phyloP scores from a whole-genome alignment of 2,797 vertebrate genomes.

The Lates japonicus region DNA sequence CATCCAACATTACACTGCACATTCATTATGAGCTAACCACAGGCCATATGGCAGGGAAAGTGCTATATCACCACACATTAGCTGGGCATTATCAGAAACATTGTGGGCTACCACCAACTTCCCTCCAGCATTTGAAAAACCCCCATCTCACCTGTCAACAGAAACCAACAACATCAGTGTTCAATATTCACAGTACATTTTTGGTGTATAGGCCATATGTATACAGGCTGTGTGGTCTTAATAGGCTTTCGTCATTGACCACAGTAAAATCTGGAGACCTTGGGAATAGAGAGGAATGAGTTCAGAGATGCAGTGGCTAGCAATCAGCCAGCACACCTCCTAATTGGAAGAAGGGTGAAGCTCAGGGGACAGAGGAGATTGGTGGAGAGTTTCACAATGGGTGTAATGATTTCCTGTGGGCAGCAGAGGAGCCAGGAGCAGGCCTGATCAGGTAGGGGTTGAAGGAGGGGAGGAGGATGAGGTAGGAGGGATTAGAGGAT shows the following conservation, averaged over 20 bases:
- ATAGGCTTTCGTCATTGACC: slow-evolving; percentile 33
- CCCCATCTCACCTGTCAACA: slow-evolving; percentile 3
- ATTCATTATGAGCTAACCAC: slow-evolving; percentile 73
- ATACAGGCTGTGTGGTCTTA: slow-evolving; percentile 1
- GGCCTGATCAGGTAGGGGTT: slow-evolving; percentile 48
- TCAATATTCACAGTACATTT: slow-evolving; percentile 24
- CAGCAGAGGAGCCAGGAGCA: slow-evolving; percentile 47
- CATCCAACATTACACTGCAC: slow-evolving; percentile 63
- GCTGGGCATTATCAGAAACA: slow-evolving; percentile 32
- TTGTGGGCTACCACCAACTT: background rate
- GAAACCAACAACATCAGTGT: background rate
- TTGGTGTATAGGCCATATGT: background rate
- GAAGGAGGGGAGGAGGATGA: slow-evolving; percentile 24
- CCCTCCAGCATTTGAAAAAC: slow-evolving; percentile 12
- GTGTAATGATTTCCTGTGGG: slow-evolving; percentile 76
- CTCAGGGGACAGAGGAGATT: slow-evolving; percentile 63
- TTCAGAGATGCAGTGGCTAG: slow-evolving; percentile 37
- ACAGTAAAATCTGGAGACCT: slow-evolving; percentile 4
- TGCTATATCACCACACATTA: slow-evolving; percentile 47
- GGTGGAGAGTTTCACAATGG: slow-evolving; percentile 55
- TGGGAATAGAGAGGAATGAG: slow-evolving; percentile 30
- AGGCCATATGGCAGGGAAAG: slow-evolving; percentile 44
- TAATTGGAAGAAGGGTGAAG: slow-evolving; percentile 66
- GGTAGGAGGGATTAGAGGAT: slow-evolving; percentile 47
- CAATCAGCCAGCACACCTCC: slow-evolving; percentile 29